phyloP scores from a whole-genome alignment of 2,888 invertebrate genomes.

The Rhagium mordax region DNA sequence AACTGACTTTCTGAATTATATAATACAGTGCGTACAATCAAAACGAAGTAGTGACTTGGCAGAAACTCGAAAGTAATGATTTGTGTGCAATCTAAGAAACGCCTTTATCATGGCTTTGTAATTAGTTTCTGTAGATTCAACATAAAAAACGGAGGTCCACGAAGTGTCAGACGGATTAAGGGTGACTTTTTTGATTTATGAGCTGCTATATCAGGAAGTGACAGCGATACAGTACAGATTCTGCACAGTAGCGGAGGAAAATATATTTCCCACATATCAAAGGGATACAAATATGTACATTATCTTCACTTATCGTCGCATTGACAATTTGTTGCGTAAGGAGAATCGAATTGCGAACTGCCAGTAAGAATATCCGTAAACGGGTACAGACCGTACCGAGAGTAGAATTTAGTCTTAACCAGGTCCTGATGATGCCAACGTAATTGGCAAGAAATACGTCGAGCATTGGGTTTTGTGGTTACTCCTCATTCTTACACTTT shows the following conservation, averaged over 20 bases:
- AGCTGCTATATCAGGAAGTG: conserved; percentile 64
- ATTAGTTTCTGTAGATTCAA: conserved; percentile 67
- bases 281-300: no score
- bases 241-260: conserved; percentile 1
- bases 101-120: conserved; percentile 68
- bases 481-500: no score
- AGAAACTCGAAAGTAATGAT: conserved; percentile 54
- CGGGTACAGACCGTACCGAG: no score
- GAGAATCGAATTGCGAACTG: no score
- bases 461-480: no score
- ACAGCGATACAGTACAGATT: conserved; percentile 58
- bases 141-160: conserved; percentile 64
- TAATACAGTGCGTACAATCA: conserved; percentile 27
- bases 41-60: conserved; percentile 48
- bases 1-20: not conserved
- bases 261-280: not conserved
- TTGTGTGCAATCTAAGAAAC: conserved; percentile 60
- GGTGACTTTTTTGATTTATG: conserved; percentile 70
- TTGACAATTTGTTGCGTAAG: no score
- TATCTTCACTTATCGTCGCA: no score
- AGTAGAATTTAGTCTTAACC: no score
- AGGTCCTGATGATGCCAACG: no score
- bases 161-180: conserved; percentile 65
- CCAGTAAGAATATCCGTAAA: no score
- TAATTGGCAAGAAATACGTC: no score